These are phyloP conservation scores for Ammospiza caudacuta DNA, from an alignment of 2,113 vertebrate species.

Conservation along the genomic window DNA sequence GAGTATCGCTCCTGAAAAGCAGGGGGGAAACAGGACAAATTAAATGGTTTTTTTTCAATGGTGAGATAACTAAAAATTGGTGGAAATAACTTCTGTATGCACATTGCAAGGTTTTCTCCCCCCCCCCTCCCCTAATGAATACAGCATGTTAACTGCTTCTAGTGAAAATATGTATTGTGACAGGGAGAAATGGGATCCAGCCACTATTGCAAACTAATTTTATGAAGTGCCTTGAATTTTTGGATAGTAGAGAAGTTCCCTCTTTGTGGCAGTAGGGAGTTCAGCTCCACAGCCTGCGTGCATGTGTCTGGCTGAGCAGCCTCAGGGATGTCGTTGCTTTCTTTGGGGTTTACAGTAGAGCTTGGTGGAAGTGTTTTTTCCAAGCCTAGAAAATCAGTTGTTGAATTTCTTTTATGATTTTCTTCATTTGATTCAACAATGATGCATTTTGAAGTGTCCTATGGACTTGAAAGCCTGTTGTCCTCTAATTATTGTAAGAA, in stretches of 20 bases:
- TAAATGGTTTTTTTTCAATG: neutral
- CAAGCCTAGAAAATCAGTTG: neutral
- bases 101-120: neutral
- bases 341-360: neutral
- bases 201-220: slow-evolving; percentile 25
- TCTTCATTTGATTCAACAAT: neutral
- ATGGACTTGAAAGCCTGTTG: neutral
- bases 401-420: neutral
- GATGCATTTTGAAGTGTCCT: neutral
- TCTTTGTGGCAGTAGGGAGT: neutral
- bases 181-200: slow-evolving; percentile 62
- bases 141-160: slow-evolving; percentile 33
- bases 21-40: neutral
- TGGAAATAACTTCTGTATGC: neutral
- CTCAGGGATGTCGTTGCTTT: neutral
- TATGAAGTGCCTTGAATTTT: slow-evolving; percentile 16
- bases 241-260: neutral
- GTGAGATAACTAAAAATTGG: neutral
- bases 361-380: neutral
- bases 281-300: neutral
- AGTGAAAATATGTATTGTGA: slow-evolving; percentile 59
- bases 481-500: neutral
- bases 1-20: neutral
- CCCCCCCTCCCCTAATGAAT: neutral
- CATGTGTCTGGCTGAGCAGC: neutral